These are phyloP conservation scores for Oedothorax gibbosus DNA, from an alignment of 1,140 invertebrate species.

Conservation along the genomic window DNA sequence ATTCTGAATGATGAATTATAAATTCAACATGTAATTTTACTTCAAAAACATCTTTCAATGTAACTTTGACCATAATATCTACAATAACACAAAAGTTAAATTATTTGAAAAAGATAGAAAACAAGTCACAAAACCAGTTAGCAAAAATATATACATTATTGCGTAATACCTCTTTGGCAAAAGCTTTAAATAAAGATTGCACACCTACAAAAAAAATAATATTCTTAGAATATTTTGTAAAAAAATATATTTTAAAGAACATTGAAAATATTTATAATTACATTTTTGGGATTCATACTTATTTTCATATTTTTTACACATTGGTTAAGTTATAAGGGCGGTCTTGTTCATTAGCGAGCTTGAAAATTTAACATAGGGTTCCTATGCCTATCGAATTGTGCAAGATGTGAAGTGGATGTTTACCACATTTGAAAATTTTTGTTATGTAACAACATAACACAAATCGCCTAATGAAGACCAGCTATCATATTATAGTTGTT, in stretches of 20 bases:
- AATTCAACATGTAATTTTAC: neutral
- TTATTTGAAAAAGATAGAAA: neutral
- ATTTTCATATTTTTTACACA: too few species aligned
- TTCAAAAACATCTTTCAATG: neutral
- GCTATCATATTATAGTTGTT: neutral
- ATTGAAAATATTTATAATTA: too few species aligned
- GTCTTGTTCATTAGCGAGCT: too few species aligned
- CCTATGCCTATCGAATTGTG: too few species aligned
- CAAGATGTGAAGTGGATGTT: too few species aligned
- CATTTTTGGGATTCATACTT: too few species aligned
- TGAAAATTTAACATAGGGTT: too few species aligned
- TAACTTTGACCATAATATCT: neutral
- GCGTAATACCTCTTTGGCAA: neutral
- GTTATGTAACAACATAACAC: too few species aligned
- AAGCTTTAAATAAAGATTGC: neutral
- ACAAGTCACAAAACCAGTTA: neutral
- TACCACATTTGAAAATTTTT: too few species aligned
- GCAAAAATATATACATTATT: neutral
- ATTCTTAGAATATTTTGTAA: neutral
- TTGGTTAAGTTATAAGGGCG: too few species aligned
- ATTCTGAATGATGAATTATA: neutral
- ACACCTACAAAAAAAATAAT: neutral
- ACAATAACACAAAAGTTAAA: neutral
- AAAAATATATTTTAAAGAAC: too few species aligned
- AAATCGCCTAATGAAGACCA: too few species aligned